Evolutionary conservation across 2,797 vertebrate species (phyloP).

Genomic region (Merluccius polli): DNA sequence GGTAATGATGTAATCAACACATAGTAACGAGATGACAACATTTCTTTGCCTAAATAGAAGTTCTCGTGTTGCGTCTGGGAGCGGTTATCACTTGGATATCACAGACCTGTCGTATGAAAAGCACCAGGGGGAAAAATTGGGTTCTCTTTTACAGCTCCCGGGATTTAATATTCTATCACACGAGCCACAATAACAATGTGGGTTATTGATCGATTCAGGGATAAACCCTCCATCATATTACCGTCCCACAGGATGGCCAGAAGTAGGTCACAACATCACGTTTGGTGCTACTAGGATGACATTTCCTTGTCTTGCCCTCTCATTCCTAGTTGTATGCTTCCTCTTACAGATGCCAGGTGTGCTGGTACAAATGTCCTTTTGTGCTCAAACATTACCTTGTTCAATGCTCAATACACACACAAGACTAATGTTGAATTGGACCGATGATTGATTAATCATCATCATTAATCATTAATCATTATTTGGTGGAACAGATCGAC

Average conservation of each 20-base stretch:
- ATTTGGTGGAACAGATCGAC: neutral
- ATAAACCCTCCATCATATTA: neutral
- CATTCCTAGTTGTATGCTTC: neutral
- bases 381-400: neutral
- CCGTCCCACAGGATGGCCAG: neutral
- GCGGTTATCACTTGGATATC: neutral
- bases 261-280: neutral
- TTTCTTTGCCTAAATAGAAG: neutral
- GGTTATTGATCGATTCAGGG: neutral
- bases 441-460: neutral
- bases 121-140: neutral
- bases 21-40: conserved; percentile 5
- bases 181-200: neutral
- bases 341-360: neutral
- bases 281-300: no score
- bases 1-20: conserved; percentile 29
- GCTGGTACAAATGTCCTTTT: neutral
- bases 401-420: neutral
- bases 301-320: neutral
- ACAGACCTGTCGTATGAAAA: neutral
- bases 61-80: neutral
- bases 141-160: neutral
- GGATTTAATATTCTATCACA: neutral
- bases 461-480: no score
- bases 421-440: neutral